A percentile compares a stretch with the other conserved stretches of the same genome.
Evolutionary conservation across 2,113 vertebrate genomes (phyloP).

Genomic region (Calyptomena viridis): DNA sequence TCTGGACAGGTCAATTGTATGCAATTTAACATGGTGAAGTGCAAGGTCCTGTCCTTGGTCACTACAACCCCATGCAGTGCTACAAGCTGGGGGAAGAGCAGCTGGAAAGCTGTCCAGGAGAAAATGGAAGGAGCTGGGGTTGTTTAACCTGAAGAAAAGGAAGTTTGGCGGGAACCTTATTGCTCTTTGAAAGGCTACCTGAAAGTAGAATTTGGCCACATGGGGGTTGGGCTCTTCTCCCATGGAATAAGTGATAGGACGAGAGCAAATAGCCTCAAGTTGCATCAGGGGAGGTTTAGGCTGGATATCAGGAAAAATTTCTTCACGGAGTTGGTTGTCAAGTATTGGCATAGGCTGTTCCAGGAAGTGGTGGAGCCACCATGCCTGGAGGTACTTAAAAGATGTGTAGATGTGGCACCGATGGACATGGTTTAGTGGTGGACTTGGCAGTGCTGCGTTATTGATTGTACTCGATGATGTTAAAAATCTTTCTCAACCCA

Average conservation of each 20-base stretch:
- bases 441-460: neutral
- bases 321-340: accelerated
- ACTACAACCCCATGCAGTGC: neutral
- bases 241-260: accelerated
- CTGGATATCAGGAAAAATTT: neutral
- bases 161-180: neutral
- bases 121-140: neutral
- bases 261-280: neutral
- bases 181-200: neutral
- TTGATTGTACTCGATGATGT: neutral
- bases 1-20: neutral
- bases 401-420: neutral
- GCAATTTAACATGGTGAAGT: neutral
- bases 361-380: neutral
- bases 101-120: neutral
- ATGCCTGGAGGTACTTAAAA: neutral
- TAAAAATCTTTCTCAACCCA: neutral
- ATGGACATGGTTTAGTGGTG: neutral
- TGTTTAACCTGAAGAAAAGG: neutral
- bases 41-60: neutral
- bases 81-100: neutral
- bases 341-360: neutral
- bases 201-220: neutral
- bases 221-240: neutral
- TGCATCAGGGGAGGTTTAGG: neutral